Conservation (phyloP, 2,113 vertebrate genomes). For the Lates calcarifer region DNA sequence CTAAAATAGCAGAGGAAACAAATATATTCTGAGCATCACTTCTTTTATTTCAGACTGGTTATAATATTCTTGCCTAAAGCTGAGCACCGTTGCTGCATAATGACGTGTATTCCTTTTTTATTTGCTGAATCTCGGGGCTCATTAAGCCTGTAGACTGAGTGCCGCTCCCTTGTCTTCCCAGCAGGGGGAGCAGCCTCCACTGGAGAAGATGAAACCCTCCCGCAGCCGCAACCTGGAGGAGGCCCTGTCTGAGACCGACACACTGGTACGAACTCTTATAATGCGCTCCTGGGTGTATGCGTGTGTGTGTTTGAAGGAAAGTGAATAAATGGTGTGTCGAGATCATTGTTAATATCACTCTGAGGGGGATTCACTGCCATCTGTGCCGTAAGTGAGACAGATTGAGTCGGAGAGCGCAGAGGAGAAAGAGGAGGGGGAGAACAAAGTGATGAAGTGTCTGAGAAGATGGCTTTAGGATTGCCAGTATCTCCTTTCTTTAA, state of each 20-base stretch:
- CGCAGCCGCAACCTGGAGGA: constrained; percentile 90
- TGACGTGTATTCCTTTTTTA: not conserved
- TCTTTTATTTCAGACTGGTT: not conserved
- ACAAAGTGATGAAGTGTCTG: not conserved
- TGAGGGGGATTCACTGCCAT: constrained; percentile 18
- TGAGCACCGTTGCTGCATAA: not conserved
- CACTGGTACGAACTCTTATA: constrained; percentile 76
- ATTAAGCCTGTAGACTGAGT: constrained; percentile 21
- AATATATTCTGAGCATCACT: not conserved
- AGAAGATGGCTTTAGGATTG: not conserved
- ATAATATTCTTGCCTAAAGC: constrained; percentile 5
- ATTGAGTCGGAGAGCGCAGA: constrained; percentile 3
- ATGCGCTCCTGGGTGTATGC: constrained; percentile 35
- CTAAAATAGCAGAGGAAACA: not conserved
- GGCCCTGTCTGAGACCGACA: constrained; percentile 85
- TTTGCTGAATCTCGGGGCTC: not conserved
- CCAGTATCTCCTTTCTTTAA: constrained; percentile 7
- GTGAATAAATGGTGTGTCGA: constrained; percentile 19
- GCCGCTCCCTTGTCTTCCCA: constrained; percentile 50
- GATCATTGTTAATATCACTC: constrained; percentile 35
- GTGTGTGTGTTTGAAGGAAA: constrained; percentile 14
- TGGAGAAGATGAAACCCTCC: constrained; percentile 89
- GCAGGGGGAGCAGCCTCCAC: constrained; percentile 83
- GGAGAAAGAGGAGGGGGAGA: constrained; percentile 1
- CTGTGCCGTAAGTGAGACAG: constrained; percentile 42